A percentile compares a stretch with the other conserved stretches of the same genome.
phyloP scores from a whole-genome alignment of 1,140 invertebrate genomes.

The Drosophila virilis region DNA sequence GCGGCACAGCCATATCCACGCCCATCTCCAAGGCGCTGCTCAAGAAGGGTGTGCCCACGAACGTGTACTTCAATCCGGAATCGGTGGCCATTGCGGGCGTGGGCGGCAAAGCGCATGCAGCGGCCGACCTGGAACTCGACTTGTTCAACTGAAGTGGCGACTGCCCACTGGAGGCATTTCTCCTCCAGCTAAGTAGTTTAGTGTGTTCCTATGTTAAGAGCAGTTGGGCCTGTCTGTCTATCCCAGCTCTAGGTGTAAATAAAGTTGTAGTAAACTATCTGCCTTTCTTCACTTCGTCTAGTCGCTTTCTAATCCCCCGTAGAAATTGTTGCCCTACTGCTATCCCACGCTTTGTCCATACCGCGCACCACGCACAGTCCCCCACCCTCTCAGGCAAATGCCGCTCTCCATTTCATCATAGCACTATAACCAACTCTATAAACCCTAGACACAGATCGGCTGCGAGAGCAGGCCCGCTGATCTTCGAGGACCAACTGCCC shows the following conservation, averaged over 20 bases:
- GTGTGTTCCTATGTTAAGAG: constrained; percentile 64
- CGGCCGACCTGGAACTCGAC: constrained; percentile 86
- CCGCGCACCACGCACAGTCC: not conserved
- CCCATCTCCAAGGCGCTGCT: constrained; percentile 87
- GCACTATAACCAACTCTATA: constrained; percentile 79
- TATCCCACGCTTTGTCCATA: constrained; percentile 21
- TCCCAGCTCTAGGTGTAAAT: constrained; percentile 68
- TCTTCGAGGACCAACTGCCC: constrained; percentile 65
- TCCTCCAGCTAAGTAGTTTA: constrained; percentile 31
- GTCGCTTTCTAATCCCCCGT: constrained; percentile 52
- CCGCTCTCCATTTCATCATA: not conserved
- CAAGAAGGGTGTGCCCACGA: constrained; percentile 85
- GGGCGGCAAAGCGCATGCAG: constrained; percentile 89
- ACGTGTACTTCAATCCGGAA: constrained; percentile 87
- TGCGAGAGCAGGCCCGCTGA: constrained; percentile 38
- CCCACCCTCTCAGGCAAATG: too few species aligned
- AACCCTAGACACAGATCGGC: constrained; percentile 70
- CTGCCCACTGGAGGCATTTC: not conserved
- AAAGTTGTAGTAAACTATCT: constrained; percentile 59
- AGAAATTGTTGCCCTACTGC: constrained; percentile 37
- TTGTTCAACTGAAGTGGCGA: constrained; percentile 71
- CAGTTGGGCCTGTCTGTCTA: constrained; percentile 33
- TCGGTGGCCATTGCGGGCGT: constrained; percentile 89
- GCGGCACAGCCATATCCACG: constrained; percentile 88
- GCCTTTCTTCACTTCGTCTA: constrained; percentile 27